Evolutionary conservation across 2,888 invertebrate species (phyloP), one percentile per base, ranked within the genome.

Genomic region (Epistrophe grossulariae): DNA sequence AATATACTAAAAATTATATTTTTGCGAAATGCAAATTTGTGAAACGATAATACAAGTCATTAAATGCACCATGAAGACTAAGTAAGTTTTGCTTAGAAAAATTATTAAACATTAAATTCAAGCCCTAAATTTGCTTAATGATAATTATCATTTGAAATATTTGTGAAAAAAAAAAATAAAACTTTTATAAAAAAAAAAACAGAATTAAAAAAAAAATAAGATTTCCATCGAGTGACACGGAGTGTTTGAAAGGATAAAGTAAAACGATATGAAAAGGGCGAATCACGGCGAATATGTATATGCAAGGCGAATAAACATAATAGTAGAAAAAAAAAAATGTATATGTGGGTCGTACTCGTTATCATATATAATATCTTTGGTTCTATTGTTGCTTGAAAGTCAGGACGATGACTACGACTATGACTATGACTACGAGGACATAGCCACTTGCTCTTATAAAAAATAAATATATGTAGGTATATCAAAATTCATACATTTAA

Each of bases 301-400:
- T 57, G 64, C 55, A 35, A 48, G 43, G 40, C 48, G 28, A 60
- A 50, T 35, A 43, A 24, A 43, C 43, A 28, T 45, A 31, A 17
- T 28, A 50, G 60, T 52, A 40, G 68, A 10, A 80, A 52, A 60
- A 19, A 43, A 15, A 60, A 13, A n/a, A 43, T 19, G 17, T 76
- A 43, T 55, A 76, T 76, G 35, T 76, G 55, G 70, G 81, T 70
- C 68, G 68, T 50, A 35, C 35, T 68, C 50, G 19, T 68, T 35
- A 9, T 17, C 19, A 17, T 45, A 7, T 4, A 55, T 31, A 24
- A 76, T 40, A 62, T 76, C 28, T 74, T 45, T 45, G 62, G 68
- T 76, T 55, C 74, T 28, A 24, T 80, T 74, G 73, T 80, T 50
- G 35, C 11, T 62, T 71, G 15, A 55, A 35, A 15, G 62, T 59